Base-by-base conservation (phyloP, 1,140 invertebrate species). In the Battus philenor region DNA sequence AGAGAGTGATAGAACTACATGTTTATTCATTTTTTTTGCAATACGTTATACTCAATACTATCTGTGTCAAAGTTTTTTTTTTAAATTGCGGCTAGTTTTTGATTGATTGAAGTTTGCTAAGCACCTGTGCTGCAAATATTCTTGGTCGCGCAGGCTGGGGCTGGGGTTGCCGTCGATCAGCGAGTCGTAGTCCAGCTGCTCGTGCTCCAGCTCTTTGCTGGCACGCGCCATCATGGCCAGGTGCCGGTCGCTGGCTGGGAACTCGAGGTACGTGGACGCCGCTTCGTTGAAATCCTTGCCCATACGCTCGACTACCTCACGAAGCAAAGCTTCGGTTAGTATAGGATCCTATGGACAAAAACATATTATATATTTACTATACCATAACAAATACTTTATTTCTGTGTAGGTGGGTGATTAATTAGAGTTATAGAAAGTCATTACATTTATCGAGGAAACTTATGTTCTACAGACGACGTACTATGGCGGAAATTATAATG, bases 81-180 rank as follows among this genome's bases (percentile, higher is more conserved):
- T 22, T 22, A 22, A 22, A 7, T 22, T 22, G 20, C 20, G 7
- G 5, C 13, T 8, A 36, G 8, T 36, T 20, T 36, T 26, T n/a
- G n/a, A n/a, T n/a, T n/a, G n/a, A n/a, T n/a, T n/a, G 10, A 26
- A 22, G 7, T 15, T 13, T 4, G 15, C 10, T 11, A 16, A 10
- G 48, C 66, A 87, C 85, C 83, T 96, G 68, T 98, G 95, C 60
- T 95, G 92, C 44, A 97, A 61, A 67, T 95, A 97, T 67, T 98
- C 97, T 54, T 96, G 93, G 75, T 98, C 96, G 7, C 96, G 86
- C 24, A 96, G 87, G 52, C 93, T 92, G 1, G 93, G 92, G 77
- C 90, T 90, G 0, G 90, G 89, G 60, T 91, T 91, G 6, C 86
- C 88, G 8, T 89, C 89, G 20, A 89, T 86, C 5, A 91, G 65